A percentile compares a stretch with the other conserved stretches of the same genome.
Evolutionary conservation across 2,888 invertebrate genomes (phyloP).

Genomic region (Ectemnius lituratus): DNA sequence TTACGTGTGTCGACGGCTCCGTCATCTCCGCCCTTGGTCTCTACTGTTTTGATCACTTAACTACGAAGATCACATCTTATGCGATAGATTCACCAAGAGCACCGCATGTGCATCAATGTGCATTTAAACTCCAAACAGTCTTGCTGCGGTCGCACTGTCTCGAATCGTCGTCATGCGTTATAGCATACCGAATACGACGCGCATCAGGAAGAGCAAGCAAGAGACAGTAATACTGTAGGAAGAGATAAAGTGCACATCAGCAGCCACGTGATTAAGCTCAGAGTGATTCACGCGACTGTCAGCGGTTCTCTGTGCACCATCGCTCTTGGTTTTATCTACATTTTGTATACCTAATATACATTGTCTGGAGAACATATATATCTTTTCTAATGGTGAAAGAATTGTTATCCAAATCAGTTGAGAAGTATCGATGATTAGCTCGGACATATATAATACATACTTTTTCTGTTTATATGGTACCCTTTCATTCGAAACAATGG

Average conservation of each 20-base stretch:
- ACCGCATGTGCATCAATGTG: neutral
- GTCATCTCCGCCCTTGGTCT: slow-evolving; percentile 43
- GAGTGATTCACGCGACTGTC: slow-evolving; percentile 30
- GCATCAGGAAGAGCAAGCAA: neutral
- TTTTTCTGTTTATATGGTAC: too few species aligned
- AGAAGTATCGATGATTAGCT: too few species aligned
- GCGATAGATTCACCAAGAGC: neutral
- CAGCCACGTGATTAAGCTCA: slow-evolving; percentile 38
- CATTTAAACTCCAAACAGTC: too few species aligned
- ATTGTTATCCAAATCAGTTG: too few species aligned
- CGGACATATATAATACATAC: too few species aligned
- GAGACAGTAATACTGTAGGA: too few species aligned
- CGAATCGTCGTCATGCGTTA: too few species aligned
- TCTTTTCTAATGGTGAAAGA: too few species aligned
- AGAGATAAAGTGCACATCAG: slow-evolving; percentile 8
- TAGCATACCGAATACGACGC: neutral
- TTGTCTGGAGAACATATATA: too few species aligned
- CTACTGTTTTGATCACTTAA: too few species aligned
- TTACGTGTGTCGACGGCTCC: slow-evolving; percentile 46
- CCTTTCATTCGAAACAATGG: too few species aligned
- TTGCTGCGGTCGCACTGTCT: neutral
- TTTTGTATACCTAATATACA: neutral
- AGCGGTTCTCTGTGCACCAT: slow-evolving; percentile 8
- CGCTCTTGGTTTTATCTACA: neutral
- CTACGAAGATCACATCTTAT: slow-evolving; percentile 8